Base-by-base conservation (phyloP, 2,888 invertebrate species). In the Stenurella melanura region DNA sequence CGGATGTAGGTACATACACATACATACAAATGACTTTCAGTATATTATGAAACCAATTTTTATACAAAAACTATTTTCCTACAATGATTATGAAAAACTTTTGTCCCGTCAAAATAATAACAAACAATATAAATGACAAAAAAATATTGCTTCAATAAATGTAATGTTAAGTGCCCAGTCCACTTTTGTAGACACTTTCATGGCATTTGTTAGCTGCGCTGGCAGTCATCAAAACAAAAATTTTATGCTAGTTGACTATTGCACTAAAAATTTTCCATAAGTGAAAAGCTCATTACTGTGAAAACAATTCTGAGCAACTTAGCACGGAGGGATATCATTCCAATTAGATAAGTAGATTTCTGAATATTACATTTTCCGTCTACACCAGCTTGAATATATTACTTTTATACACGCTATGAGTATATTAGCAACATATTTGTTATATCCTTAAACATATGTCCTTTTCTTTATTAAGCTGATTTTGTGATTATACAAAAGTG, bases 321-420 rank as follows among this genome's bases (percentile, higher is more conserved):
- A 58, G 60, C 60, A 61, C 60, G 58, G 34, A 42, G 56, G 70
- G 70, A 42, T 60, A 70, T 70, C 42, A 42, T 57, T 38, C 60
- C 69, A 69, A 69, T 69, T 69, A 69, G 69, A 69, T 57, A 69
- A 69, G 69, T 69, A 69, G 69, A 69, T 30, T 69, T 69, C 69
- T 69, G 67, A 57, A 69, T 69, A 69, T 69, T 69, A 69, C 57
- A 69, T 61, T 69, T 70, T 38, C 42, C 60, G 57, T 69, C 26
- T 70, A 60, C 57, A 21, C 42, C 58, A 12, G 60, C 58, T 60
- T 60, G 70, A 17, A 70, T 60, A 70, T 61, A 70, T 57, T 42
- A 26, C 69, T 10, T 19, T 21, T 34, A 58, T 9, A 60, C 70
- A 70, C 60, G 70, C 70, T 70, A 61, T 60, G 30, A 57, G 11